Conservation (phyloP, 2,113 vertebrate species). For the Peromyscus maniculatus region DNA sequence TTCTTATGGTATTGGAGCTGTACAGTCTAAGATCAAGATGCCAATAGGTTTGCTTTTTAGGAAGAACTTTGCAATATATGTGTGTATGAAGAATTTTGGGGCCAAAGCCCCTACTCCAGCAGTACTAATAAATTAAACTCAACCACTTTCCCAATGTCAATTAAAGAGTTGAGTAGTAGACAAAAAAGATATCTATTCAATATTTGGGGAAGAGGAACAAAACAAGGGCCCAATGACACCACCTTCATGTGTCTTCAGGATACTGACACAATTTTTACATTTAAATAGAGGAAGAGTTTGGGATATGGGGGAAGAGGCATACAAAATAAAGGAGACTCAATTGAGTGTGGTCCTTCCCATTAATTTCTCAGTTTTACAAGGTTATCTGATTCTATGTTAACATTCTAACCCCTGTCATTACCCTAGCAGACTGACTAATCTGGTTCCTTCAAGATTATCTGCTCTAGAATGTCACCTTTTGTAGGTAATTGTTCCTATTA, state of each 20-base stretch:
- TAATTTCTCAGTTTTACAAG: neutral
- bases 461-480: neutral
- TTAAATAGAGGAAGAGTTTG: no score
- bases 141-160: neutral
- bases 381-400: neutral
- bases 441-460: neutral
- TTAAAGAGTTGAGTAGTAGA: neutral
- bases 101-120: neutral
- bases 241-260: neutral
- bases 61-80: no score
- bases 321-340: neutral
- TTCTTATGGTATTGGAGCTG: neutral
- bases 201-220: neutral
- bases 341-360: neutral
- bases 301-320: neutral
- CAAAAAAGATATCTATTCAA: neutral
- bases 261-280: neutral
- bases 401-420: neutral
- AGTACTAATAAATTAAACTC: neutral
- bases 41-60: neutral
- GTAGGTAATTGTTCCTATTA: neutral
- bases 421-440: no score
- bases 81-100: neutral
- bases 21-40: neutral
- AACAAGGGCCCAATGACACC: accelerated